Evolutionary conservation across 2,113 vertebrate genomes (phyloP), one percentile per base, ranked within the genome.

Genomic region (Antechinus stuartii): DNA sequence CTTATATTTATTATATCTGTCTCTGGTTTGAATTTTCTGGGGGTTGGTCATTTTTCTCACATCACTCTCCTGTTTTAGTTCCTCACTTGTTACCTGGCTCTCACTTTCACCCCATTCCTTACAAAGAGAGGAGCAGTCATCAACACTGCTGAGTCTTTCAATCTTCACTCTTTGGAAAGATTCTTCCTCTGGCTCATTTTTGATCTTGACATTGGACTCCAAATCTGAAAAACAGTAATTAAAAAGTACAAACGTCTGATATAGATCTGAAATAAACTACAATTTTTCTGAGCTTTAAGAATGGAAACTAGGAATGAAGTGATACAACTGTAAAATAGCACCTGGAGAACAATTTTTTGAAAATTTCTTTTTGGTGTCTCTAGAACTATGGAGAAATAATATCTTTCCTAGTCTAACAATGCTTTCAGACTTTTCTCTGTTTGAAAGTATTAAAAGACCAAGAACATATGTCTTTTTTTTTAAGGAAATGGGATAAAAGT

Each of bases 341-440:
- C 12, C 61, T n/a, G 3, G 3, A n/a, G 30, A n/a, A n/a, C 11
- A 4, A 68, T 35, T 68, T 68, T 61, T 16, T n/a, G 35, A 68
- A 35, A 68, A 3, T 1, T 35, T n/a, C 35, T 68, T 68, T 68
- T n/a, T n/a, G 16, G 30, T 19, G 14, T 68, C 35, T 68, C 61
- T 68, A 68, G 90, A 99, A 97, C 35, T 68, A 68, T n/a, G 30
- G 61, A 68, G 61, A n/a, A 68, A 68, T n/a, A 68, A n/a, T n/a
- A n/a, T 61, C 27, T 68, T 68, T 68, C 61, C 30, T n/a, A 84
- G 5, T 8, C 16, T 84, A 22, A 84, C 16, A 54, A 54, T 19
- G 14, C 4, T 54, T 54, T 22, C 23, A 84, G 14, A 42, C 16
- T 84, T n/a, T 84, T 84, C 35, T n/a, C 14, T 84, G 6, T 84